Percentiles rank a stretch among this genome's conserved stretches.
These are phyloP conservation scores for Delia radicum DNA, from an alignment of 1,140 invertebrate genomes.

Conservation along the genomic window DNA sequence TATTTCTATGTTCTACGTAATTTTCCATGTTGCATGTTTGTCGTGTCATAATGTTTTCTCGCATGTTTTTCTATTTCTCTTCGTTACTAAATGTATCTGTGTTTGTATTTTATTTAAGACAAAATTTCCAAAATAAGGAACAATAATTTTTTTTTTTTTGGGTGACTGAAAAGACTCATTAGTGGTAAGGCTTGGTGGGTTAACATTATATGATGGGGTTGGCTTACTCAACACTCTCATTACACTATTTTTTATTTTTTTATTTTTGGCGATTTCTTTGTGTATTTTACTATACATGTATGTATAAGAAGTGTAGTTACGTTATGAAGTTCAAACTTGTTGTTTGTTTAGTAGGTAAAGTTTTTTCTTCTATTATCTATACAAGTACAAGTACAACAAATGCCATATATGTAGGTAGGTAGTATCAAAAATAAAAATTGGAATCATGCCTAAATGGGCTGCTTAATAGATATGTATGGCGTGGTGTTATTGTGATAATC, in stretches of 20 bases:
- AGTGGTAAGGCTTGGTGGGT: neutral
- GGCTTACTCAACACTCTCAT: neutral
- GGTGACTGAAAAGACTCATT: neutral
- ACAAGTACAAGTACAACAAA: neutral
- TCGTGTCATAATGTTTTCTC: slow-evolving; percentile 16
- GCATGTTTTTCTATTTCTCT: neutral
- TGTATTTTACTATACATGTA: neutral
- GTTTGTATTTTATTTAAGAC: neutral
- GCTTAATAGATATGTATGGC: neutral
- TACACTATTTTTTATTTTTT: neutral
- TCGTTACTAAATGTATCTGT: neutral
- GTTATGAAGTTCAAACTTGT: neutral
- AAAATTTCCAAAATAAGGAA: neutral
- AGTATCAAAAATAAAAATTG: neutral
- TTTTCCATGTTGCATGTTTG: slow-evolving; percentile 19
- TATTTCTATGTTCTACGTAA: neutral
- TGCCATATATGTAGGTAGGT: too few relatives aligned
- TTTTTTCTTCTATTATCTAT: neutral
- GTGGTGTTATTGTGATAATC: neutral
- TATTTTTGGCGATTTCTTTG: neutral
- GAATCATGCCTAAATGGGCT: neutral
- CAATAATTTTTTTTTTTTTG: too few relatives aligned
- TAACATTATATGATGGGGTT: neutral
- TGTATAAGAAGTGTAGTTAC: neutral
- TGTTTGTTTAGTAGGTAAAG: neutral